Evolutionary conservation across 2,797 vertebrate species (phyloP), one percentile per base, ranked within the genome.

Genomic region (Nasua narica): DNA sequence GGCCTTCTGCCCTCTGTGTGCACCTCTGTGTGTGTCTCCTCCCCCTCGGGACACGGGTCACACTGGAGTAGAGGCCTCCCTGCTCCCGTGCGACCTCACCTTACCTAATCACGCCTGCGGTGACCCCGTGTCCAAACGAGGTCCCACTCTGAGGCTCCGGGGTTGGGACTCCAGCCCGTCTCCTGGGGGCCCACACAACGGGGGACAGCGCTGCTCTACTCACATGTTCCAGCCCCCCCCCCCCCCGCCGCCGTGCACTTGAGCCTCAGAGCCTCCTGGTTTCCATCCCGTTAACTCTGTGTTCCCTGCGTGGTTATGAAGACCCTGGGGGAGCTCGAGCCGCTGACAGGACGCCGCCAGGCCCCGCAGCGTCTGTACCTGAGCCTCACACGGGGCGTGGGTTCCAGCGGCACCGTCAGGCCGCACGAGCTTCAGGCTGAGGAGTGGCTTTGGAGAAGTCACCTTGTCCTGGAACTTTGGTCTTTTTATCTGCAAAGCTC

Each of bases 341-440:
- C 13, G 32, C 1, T 5, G 54, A 19, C 43, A 2, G 32, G 35
- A 16, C 8, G 2, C 14, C 9, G 21, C 15, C 21, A 27, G 46
- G 29, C 46, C 29, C 74, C 29, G 2, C 11, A 16, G 70, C 40
- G 25, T 40, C 14, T 23, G 29, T 18, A 21, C 18, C 29, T n/a
- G 46, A n/a, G 74, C 74, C 29, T 77, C 18, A 1, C 29, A 3
- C 0, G 8, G 35, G 54, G 15, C 27, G 3, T 3, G 0, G 70
- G 16, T 18, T 0, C n/a, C 1, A 25, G 25, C 7, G 1, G 52
- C 2, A 2, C 32, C 67, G 23, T 16, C 12, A 13, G 15, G 35
- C 19, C 0, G 2, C 19, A 5, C 40, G 23, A 0, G 2, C n/a
- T 70, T 46, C 21, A 3, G 1, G 40, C 67, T 0, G 13, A 54